These are phyloP conservation scores for Saccostrea glomerata DNA, from an alignment of 1,140 invertebrate species.

Conservation along the genomic window DNA sequence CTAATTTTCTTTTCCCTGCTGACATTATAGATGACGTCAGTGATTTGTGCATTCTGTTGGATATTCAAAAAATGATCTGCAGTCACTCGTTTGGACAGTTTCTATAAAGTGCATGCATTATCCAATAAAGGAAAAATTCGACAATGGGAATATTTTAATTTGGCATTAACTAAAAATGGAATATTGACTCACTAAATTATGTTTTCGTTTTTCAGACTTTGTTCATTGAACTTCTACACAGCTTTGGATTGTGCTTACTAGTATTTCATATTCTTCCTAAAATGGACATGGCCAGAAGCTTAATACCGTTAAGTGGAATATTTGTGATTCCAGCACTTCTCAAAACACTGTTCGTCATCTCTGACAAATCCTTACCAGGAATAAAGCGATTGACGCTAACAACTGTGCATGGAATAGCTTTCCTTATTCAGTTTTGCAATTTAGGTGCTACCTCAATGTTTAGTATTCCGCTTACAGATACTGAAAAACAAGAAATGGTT, in stretches of 20 bases:
- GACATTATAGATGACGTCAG: too few relatives aligned
- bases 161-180: too few relatives aligned
- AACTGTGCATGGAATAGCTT: conserved; percentile 57
- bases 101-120: too few relatives aligned
- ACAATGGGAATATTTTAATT: too few relatives aligned
- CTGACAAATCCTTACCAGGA: conserved; percentile 50
- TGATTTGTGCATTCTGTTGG: too few relatives aligned
- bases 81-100: too few relatives aligned
- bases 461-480: conserved; percentile 55
- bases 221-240: conserved; percentile 91
- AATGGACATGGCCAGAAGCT: conserved; percentile 93
- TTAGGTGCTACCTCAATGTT: conserved; percentile 58
- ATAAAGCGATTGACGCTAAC: conserved; percentile 55
- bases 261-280: conserved; percentile 93
- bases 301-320: conserved; percentile 95
- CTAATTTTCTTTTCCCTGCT: too few relatives aligned
- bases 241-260: conserved; percentile 90
- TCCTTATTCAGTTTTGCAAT: conserved; percentile 63
- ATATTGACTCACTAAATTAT: too few relatives aligned
- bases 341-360: conserved; percentile 59
- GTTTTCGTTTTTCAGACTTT: conserved; percentile 71
- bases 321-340: conserved; percentile 91
- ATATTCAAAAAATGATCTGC: too few relatives aligned
- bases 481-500: conserved; percentile 48
- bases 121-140: too few relatives aligned